Evolutionary conservation across 2,113 vertebrate species (phyloP).

Genomic region (Lanius ludovicianus): DNA sequence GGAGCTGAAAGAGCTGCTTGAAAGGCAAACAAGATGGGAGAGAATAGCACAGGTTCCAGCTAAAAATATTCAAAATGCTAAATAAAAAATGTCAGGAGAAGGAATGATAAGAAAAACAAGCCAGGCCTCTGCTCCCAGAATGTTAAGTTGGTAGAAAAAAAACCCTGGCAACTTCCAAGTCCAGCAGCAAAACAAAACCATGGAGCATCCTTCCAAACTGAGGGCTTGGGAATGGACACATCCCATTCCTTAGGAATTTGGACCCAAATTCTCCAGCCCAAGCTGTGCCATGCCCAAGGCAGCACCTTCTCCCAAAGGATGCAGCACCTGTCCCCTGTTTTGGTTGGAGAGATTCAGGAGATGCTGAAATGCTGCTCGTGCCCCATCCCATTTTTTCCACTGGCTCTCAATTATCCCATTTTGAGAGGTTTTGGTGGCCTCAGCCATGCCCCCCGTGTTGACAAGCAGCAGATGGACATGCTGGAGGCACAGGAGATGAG

Average conservation of each 20-base stretch:
- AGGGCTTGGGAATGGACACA: not conserved
- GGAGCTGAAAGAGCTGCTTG: conserved; percentile 34
- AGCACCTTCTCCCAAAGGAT: not conserved
- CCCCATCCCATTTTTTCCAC: not conserved
- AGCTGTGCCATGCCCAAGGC: not conserved
- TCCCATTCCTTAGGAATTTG: not conserved
- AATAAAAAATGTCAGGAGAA: conserved; percentile 52
- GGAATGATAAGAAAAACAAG: conserved; percentile 43
- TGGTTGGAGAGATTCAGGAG: not conserved
- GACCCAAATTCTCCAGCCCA: not conserved
- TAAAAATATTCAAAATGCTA: conserved; percentile 60
- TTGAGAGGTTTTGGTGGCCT: not conserved
- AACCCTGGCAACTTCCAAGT: not conserved
- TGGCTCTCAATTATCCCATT: not conserved
- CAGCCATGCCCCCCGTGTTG: not conserved
- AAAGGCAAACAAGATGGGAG: conserved; percentile 49
- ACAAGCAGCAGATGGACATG: not conserved
- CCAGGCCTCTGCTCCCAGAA: not conserved
- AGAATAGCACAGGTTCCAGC: conserved; percentile 20
- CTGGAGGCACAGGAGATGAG: not conserved
- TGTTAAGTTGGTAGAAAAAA: not conserved
- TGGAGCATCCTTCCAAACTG: not conserved
- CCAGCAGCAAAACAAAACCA: not conserved
- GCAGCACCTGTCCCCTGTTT: not conserved
- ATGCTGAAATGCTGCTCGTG: not conserved